These are phyloP conservation scores for Scolanthus callimorphus DNA, from an alignment of 92 coral and sea anemone species.

Conservation along the genomic window DNA sequence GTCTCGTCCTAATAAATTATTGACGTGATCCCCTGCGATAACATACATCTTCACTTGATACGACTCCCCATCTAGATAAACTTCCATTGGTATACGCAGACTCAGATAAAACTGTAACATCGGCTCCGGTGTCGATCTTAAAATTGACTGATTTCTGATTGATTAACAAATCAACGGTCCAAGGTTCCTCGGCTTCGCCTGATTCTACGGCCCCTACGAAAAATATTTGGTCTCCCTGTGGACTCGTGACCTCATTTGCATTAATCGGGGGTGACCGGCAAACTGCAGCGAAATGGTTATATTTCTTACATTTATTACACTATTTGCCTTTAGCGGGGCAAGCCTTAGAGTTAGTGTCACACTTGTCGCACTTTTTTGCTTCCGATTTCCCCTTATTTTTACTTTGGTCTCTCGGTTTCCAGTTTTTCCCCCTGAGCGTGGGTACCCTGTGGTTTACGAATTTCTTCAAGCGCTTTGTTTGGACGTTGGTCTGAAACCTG, in stretches of 20 bases:
- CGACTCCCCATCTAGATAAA: not conserved
- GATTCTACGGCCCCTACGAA: not conserved
- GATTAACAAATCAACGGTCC: slow-evolving; percentile 4
- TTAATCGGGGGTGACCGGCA: not conserved
- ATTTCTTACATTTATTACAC: not conserved
- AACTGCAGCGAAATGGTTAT: not conserved
- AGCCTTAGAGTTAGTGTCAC: not conserved
- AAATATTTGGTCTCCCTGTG: not conserved
- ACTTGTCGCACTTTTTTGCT: not conserved
- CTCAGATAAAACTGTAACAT: not conserved
- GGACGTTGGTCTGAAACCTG: not conserved
- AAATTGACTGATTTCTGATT: slow-evolving; percentile 1
- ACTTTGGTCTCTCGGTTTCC: not conserved
- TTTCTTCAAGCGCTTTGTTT: not conserved
- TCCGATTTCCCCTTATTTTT: not conserved
- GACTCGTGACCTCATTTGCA: not conserved
- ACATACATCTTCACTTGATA: slow-evolving; percentile 9
- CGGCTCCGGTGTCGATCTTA: slow-evolving; percentile 1
- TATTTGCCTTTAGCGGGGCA: not conserved
- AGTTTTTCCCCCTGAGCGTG: not conserved
- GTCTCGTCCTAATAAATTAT: slow-evolving; percentile 5
- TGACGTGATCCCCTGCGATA: slow-evolving; percentile 10
- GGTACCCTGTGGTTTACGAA: not conserved
- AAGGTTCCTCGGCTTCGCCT: not conserved
- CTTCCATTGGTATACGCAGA: not conserved